Evolutionary conservation across 2,888 invertebrate genomes (phyloP).

Genomic region (Notocelia uddmanniana): DNA sequence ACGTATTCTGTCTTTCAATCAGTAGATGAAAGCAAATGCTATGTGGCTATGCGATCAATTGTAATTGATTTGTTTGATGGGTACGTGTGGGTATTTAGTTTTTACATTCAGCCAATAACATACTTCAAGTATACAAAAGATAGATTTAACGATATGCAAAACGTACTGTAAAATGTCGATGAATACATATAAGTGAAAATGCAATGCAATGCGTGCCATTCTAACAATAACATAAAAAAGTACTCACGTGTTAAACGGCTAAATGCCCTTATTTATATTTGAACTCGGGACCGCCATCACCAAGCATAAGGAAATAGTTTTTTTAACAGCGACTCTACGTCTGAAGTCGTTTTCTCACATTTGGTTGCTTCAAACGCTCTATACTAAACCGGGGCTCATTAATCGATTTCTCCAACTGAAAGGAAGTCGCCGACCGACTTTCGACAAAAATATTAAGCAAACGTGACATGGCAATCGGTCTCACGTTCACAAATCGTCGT

Average conservation of each 20-base stretch:
- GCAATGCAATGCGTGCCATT: too few species aligned
- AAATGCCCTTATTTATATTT: too few species aligned
- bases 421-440: conserved; percentile 65
- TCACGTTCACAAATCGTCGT: conserved; percentile 74
- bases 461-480: conserved; percentile 72
- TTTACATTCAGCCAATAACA: background rate
- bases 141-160: too few species aligned
- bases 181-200: too few species aligned
- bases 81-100: background rate
- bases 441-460: conserved; percentile 66
- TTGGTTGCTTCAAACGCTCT: background rate
- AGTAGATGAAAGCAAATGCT: conserved; percentile 21
- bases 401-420: conserved; percentile 68
- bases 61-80: conserved; percentile 12
- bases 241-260: too few species aligned
- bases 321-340: background rate
- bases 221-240: too few species aligned
- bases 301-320: too few species aligned
- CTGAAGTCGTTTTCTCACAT: background rate
- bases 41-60: conserved; percentile 12
- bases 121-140: background rate
- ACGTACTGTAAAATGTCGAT: too few species aligned
- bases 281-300: too few species aligned
- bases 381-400: conserved; percentile 64
- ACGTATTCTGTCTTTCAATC: conserved; percentile 59